These are phyloP conservation scores for Helicorthomorpha holstii DNA, from an alignment of 1,140 invertebrate species.

Conservation along the genomic window DNA sequence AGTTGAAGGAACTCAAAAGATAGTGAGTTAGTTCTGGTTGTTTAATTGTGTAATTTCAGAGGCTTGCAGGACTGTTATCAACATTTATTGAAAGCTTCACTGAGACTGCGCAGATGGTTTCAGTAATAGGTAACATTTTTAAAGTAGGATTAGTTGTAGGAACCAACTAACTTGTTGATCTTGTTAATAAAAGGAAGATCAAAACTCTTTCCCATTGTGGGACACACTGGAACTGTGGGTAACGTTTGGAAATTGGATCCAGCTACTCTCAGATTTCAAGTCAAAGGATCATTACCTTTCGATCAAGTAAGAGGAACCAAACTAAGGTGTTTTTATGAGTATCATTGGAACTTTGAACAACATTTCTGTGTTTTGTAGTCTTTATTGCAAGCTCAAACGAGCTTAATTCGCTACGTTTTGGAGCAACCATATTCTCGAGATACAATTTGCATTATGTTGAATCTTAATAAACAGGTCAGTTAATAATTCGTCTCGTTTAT, in stretches of 20 bases:
- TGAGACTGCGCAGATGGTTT: constrained; percentile 83
- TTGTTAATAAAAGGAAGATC: constrained; percentile 41
- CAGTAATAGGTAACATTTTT: constrained; percentile 44
- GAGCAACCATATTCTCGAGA: constrained; percentile 91
- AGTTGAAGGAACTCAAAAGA: constrained; percentile 14
- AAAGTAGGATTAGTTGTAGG: not conserved
- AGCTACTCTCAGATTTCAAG: constrained; percentile 60
- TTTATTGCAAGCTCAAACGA: constrained; percentile 73
- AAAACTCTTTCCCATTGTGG: constrained; percentile 81
- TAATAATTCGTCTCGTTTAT: not conserved
- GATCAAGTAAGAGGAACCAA: constrained; percentile 34
- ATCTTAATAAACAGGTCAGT: constrained; percentile 65
- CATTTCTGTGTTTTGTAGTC: constrained; percentile 28
- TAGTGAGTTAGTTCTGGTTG: constrained; percentile 4
- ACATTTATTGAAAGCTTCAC: constrained; percentile 83
- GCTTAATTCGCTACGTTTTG: constrained; percentile 70
- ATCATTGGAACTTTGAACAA: not conserved
- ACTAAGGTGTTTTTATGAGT: not conserved
- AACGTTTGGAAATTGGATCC: constrained; percentile 82
- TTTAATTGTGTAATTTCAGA: constrained; percentile 32
- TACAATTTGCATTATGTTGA: constrained; percentile 88
- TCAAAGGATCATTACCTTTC: constrained; percentile 85
- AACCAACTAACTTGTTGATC: constrained; percentile 1
- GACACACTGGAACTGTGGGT: constrained; percentile 51
- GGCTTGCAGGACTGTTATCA: constrained; percentile 63